Conservation (phyloP, 2,888 invertebrate genomes). For the Digitonthophagus gazella region DNA sequence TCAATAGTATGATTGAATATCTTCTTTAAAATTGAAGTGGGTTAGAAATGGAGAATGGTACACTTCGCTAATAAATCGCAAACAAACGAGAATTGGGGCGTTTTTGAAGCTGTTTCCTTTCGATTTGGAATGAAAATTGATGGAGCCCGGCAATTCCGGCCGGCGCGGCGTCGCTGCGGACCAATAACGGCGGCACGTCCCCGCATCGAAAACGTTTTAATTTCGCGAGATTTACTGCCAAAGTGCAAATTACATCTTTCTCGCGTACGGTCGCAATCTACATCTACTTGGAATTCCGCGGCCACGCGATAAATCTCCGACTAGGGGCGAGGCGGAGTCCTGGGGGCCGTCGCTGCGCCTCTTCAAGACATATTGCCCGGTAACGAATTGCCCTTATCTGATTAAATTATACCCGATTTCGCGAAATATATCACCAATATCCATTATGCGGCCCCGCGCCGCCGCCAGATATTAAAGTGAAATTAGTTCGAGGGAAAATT, state of each 20-base stretch:
- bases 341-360: constrained; percentile 1
- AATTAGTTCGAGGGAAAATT: constrained; percentile 21
- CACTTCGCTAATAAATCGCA: no score
- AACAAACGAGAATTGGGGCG: neutral
- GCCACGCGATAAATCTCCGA: constrained; percentile 12
- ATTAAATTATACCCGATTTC: constrained; percentile 18
- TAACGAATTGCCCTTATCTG: constrained; percentile 17
- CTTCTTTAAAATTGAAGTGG: no score
- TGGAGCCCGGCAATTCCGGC: neutral
- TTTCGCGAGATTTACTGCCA: constrained; percentile 16
- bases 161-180: no score
- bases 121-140: neutral
- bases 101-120: neutral
- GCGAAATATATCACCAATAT: constrained; percentile 20
- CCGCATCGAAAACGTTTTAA: constrained; percentile 12
- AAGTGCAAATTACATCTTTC: constrained; percentile 14
- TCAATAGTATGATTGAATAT: no score
- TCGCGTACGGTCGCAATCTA: constrained; percentile 13
- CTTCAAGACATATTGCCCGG: constrained; percentile 13
- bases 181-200: neutral
- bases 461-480: constrained; percentile 20
- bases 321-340: constrained; percentile 5
- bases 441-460: constrained; percentile 14
- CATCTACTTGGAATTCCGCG: constrained; percentile 16
- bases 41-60: no score